Percentiles rank a stretch among this genome's conserved stretches.
Conservation (phyloP, 2,888 invertebrate species). For the Hypolimnas misippus region DNA sequence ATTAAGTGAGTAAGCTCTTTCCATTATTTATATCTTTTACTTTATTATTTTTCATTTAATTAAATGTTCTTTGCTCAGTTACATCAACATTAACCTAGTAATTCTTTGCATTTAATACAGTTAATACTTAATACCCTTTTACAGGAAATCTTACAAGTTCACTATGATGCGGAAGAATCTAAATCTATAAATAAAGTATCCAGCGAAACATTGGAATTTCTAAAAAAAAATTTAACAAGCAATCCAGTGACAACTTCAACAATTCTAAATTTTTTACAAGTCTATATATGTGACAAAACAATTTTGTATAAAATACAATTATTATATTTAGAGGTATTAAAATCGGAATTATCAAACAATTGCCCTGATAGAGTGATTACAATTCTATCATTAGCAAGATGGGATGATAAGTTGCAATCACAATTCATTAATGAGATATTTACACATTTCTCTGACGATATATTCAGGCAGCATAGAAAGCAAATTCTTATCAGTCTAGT, state of each 20-base stretch:
- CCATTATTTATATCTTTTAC: too few relatives aligned
- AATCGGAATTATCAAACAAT: conserved; percentile 62
- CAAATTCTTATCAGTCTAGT: conserved; percentile 75
- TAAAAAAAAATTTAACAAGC: conserved; percentile 70
- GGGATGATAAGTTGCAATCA: conserved; percentile 60
- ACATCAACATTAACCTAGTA: too few relatives aligned
- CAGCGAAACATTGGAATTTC: conserved; percentile 62
- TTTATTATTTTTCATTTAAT: too few relatives aligned
- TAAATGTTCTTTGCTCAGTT: too few relatives aligned
- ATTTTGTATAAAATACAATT: conserved; percentile 61
- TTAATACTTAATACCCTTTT: background rate
- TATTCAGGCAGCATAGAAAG: conserved; percentile 69
- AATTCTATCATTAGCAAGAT: conserved; percentile 66
- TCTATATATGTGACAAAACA: conserved; percentile 47
- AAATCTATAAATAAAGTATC: conserved; percentile 61
- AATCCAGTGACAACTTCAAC: conserved; percentile 73
- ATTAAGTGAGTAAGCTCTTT: too few relatives aligned
- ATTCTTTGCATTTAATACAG: too few relatives aligned
- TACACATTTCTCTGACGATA: conserved; percentile 64
- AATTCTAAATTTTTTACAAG: conserved; percentile 62
- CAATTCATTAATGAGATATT: conserved; percentile 63
- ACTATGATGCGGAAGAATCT: conserved; percentile 61
- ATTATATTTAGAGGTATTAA: conserved; percentile 65
- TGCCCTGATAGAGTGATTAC: conserved; percentile 67
- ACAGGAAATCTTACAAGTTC: conserved; percentile 70